These are phyloP conservation scores for Donacobius atricapilla DNA, from an alignment of 2,113 vertebrate species.

Conservation along the genomic window DNA sequence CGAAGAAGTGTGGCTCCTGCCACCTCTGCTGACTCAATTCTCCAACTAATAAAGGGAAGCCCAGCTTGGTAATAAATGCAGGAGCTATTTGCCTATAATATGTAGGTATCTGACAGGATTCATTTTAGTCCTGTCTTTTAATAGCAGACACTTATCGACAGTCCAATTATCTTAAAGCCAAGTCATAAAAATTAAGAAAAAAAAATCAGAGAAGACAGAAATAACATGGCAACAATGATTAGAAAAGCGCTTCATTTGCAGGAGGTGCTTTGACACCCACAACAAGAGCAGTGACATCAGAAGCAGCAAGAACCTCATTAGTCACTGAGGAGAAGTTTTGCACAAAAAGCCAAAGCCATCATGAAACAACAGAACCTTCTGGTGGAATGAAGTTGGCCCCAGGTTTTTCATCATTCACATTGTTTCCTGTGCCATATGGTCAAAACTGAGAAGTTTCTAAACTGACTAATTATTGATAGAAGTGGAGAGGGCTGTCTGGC, in stretches of 20 bases:
- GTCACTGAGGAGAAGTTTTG: neutral
- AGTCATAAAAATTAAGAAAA: neutral
- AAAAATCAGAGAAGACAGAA: neutral
- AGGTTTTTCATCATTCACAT: neutral
- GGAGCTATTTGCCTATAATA: neutral
- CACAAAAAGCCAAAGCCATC: neutral
- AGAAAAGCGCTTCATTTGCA: neutral
- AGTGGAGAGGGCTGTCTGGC: neutral
- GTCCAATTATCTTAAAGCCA: neutral
- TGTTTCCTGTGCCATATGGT: neutral
- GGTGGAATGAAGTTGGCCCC: neutral
- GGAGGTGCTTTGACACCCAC: neutral
- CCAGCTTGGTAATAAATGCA: neutral
- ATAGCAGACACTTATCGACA: neutral
- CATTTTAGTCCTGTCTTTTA: neutral
- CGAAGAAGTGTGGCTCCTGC: neutral
- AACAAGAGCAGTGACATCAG: neutral
- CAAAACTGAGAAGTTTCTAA: neutral
- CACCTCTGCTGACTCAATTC: neutral
- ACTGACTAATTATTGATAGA: neutral
- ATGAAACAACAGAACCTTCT: neutral
- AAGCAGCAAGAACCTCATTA: neutral
- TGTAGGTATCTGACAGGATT: neutral
- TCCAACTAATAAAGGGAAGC: neutral
- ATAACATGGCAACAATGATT: rapidly evolving